These are phyloP conservation scores for Sympetrum striolatum DNA, from an alignment of 2,888 invertebrate genomes.

Conservation along the genomic window DNA sequence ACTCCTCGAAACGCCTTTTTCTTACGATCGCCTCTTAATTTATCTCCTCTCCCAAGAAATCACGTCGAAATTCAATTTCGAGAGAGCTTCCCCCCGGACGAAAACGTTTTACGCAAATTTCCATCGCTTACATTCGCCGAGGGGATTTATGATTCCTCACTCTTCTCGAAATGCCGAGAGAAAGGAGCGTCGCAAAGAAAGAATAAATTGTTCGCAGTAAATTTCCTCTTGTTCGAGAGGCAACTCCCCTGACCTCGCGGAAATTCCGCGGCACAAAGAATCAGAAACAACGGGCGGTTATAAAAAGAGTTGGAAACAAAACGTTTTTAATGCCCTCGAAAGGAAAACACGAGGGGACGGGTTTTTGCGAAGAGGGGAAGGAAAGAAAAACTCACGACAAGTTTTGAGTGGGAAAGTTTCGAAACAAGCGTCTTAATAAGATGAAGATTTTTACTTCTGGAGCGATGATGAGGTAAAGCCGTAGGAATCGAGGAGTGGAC, in stretches of 20 bases:
- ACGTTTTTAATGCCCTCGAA: background rate
- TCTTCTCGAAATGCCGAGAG: background rate
- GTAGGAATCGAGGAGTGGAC: background rate
- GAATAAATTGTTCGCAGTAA: background rate
- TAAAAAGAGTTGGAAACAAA: background rate
- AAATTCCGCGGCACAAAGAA: background rate
- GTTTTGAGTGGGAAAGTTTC: conserved; percentile 3
- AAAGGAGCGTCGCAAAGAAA: background rate
- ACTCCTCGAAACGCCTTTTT: too few species aligned
- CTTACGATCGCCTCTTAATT: too few species aligned
- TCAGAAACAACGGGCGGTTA: background rate
- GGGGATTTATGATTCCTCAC: too few species aligned
- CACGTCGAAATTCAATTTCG: too few species aligned
- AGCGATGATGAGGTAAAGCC: background rate
- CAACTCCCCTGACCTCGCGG: background rate
- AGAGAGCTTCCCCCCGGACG: too few species aligned
- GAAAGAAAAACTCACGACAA: background rate
- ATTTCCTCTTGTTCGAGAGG: background rate
- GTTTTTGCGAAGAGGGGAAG: background rate
- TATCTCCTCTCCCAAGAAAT: too few species aligned
- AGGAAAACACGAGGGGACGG: background rate
- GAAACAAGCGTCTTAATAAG: background rate
- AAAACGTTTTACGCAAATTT: too few species aligned
- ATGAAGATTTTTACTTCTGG: background rate
- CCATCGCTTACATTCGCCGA: too few species aligned